Conservation (phyloP, 2,113 vertebrate species). For the Syrrhaptes paradoxus region DNA sequence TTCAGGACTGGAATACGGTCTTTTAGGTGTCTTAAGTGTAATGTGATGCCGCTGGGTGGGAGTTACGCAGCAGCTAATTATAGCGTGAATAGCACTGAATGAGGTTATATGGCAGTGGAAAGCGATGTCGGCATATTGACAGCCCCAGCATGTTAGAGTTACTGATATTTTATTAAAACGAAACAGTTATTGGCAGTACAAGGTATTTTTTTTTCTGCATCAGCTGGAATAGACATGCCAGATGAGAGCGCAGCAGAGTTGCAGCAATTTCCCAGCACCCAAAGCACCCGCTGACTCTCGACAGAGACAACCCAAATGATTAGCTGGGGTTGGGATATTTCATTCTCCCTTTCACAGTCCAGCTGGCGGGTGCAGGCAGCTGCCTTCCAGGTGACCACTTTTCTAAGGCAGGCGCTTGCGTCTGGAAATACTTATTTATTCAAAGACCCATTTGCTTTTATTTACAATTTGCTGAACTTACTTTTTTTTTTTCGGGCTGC, state of each 20-base stretch:
- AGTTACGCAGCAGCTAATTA: background rate
- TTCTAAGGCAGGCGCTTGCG: background rate
- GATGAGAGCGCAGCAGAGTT: background rate
- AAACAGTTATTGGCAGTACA: background rate
- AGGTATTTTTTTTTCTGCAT: background rate
- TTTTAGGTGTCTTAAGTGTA: background rate
- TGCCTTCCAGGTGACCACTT: background rate
- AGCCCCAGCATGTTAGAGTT: background rate
- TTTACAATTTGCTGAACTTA: background rate
- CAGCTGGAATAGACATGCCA: background rate
- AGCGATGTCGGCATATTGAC: background rate
- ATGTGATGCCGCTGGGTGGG: background rate
- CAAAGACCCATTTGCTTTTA: background rate
- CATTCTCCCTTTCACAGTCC: background rate
- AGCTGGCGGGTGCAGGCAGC: background rate
- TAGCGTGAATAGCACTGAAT: background rate
- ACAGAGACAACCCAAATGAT: background rate
- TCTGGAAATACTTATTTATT: background rate
- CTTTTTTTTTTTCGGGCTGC: background rate
- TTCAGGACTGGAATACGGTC: background rate
- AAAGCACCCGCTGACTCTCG: fast-evolving
- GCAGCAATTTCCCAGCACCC: background rate
- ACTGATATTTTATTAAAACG: background rate
- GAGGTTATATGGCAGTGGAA: background rate
- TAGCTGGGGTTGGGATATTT: background rate